A percentile compares a stretch with the other conserved stretches of the same genome.
These are phyloP conservation scores for Pseudomyrmex sp. DNA, from an alignment of 1,140 invertebrate genomes.

Conservation along the genomic window DNA sequence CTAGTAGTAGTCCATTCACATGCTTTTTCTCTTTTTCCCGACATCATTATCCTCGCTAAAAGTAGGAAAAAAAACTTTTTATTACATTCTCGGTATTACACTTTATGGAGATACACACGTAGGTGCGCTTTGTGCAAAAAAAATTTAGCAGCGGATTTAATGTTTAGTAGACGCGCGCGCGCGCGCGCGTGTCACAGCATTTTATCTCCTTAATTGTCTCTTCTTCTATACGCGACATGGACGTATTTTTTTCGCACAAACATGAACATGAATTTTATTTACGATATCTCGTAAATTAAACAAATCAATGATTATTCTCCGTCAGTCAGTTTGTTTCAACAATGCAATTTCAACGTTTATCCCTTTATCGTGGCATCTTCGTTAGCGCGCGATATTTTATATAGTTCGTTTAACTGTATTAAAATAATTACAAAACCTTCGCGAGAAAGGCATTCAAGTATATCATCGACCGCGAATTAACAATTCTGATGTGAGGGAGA, in stretches of 20 bases:
- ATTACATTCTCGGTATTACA: too few species aligned
- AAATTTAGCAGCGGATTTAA: background rate
- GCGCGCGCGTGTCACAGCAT: background rate
- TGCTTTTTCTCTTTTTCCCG: background rate
- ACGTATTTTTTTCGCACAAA: too few species aligned
- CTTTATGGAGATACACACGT: background rate
- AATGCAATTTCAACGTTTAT: background rate
- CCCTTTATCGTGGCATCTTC: background rate
- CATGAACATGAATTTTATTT: too few species aligned
- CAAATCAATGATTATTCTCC: slow-evolving; percentile 6
- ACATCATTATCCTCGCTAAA: background rate
- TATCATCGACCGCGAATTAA: slow-evolving; percentile 14
- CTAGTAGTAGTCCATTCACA: background rate
- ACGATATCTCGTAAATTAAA: background rate
- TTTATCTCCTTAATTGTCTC: background rate
- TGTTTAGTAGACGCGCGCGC: background rate
- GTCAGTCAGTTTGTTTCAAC: background rate
- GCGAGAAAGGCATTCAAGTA: background rate
- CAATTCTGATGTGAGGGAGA: background rate
- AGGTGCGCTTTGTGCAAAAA: background rate
- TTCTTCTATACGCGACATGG: too few species aligned
- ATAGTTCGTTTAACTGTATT: slow-evolving; percentile 7
- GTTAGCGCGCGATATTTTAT: slow-evolving; percentile 10
- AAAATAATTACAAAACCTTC: slow-evolving; percentile 20
- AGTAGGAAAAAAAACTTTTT: too few species aligned